phyloP scores from a whole-genome alignment of 2,797 vertebrate species.

The Carcharodon carcharias region DNA sequence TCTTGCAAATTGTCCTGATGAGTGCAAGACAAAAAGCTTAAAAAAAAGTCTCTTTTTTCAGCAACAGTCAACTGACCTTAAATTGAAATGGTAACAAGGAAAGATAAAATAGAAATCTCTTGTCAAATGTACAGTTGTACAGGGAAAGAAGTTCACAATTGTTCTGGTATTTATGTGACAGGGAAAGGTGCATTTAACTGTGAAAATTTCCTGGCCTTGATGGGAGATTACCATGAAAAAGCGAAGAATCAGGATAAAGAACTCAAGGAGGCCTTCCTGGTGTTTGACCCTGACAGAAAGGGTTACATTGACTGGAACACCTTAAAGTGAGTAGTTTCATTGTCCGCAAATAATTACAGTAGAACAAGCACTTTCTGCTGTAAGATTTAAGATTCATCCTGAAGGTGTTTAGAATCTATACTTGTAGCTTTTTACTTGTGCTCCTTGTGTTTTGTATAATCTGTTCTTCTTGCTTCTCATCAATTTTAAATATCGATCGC shows the following conservation, averaged over 20 bases:
- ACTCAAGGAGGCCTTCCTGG: constrained; percentile 55
- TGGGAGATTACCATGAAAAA: constrained; percentile 55
- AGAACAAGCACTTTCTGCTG: neutral
- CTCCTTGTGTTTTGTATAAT: neutral
- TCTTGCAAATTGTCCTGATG: too few species aligned
- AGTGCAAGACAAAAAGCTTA: too few species aligned
- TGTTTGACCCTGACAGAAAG: constrained; percentile 61
- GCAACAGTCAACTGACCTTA: too few species aligned
- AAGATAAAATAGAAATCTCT: too few species aligned
- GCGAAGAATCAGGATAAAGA: constrained; percentile 58
- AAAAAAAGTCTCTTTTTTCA: too few species aligned
- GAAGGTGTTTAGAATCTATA: neutral
- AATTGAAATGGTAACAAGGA: too few species aligned
- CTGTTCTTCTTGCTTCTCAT: neutral
- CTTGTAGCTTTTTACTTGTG: neutral
- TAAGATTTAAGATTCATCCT: neutral
- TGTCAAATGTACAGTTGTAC: neutral
- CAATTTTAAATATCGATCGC: neutral
- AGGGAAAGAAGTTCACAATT: neutral
- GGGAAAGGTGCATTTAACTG: constrained; percentile 57
- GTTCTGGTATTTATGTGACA: constrained; percentile 39
- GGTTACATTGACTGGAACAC: constrained; percentile 61
- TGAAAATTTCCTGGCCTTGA: constrained; percentile 54
- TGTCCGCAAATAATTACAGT: neutral
- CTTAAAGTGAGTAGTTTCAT: constrained; percentile 50